Conservation (phyloP, 2,113 vertebrate genomes). For the Hyperopisus bebe region DNA sequence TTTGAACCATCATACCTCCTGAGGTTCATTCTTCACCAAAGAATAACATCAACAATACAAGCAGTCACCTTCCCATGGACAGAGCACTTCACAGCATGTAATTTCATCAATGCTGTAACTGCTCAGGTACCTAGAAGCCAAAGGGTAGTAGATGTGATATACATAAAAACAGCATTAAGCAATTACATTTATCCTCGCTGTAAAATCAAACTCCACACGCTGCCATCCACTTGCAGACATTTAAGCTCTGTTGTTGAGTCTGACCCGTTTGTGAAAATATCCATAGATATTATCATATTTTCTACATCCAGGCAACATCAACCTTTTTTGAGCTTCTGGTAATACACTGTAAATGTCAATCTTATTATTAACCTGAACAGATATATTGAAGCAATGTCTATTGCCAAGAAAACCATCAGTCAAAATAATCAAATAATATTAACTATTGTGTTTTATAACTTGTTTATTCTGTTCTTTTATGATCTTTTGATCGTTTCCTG, state of each 20-base stretch:
- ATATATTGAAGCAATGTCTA: neutral
- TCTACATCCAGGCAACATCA: neutral
- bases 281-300: neutral
- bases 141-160: neutral
- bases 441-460: neutral
- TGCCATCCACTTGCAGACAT: neutral
- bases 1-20: neutral
- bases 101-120: neutral
- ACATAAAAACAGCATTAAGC: neutral
- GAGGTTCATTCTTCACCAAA: neutral
- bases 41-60: neutral
- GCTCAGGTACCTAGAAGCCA: neutral
- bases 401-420: neutral
- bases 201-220: neutral
- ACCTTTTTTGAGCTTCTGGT: neutral
- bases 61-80: neutral
- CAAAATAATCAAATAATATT: neutral
- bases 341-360: neutral
- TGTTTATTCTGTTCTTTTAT: neutral
- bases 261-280: neutral
- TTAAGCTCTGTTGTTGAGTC: neutral
- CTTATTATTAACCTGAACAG: neutral
- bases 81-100: neutral
- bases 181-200: neutral
- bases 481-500: neutral